A percentile compares a stretch with the other conserved stretches of the same genome.
Evolutionary conservation across 2,113 vertebrate genomes (phyloP).

Genomic region (Xenopus tropicalis): UCB_Xtro_10.0 CM004447.2:33932501-33933000

Average conservation of each 20-base stretch:
- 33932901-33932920: too few relatives aligned
- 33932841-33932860: too few relatives aligned
- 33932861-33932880: too few relatives aligned
- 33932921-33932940: too few relatives aligned
- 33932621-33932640: conserved; percentile 34
- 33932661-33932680: too few relatives aligned
- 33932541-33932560: conserved; percentile 22
- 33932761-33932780: not conserved
- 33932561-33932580: conserved; percentile 38
- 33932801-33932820: too few relatives aligned
- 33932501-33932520: conserved; percentile 34
- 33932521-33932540: conserved; percentile 41
- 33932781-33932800: too few relatives aligned
- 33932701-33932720: conserved; percentile 13
- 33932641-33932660: conserved; percentile 25
- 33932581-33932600: conserved; percentile 39
- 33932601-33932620: conserved; percentile 24
- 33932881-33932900: too few relatives aligned
- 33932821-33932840: too few relatives aligned
- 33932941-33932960: too few relatives aligned
- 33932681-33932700: conserved; percentile 23
- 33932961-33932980: too few relatives aligned
- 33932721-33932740: conserved; percentile 2
- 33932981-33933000: too few relatives aligned
- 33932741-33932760: conserved; percentile 1